A percentile compares a stretch with the other conserved stretches of the same genome.
Conservation (phyloP, 2,888 invertebrate species). For the Mesorhabditis spiculigera region DNA sequence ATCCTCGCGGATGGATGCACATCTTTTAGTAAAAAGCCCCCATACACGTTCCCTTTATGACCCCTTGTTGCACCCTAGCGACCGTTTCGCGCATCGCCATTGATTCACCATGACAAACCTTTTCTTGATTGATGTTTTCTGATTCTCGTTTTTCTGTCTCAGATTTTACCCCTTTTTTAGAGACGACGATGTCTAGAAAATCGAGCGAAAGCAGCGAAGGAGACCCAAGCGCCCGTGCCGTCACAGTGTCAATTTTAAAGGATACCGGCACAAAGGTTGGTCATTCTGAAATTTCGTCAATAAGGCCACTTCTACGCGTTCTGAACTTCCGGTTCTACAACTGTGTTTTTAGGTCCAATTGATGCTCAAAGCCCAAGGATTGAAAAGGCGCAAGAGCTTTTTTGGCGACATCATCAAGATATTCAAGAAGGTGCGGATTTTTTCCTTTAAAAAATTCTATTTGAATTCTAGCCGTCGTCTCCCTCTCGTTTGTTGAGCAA, state of each 20-base stretch:
- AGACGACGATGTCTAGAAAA: neutral
- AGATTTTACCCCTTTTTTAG: neutral
- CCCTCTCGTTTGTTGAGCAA: constrained; percentile 53
- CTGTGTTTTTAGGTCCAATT: constrained; percentile 33
- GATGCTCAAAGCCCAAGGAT: constrained; percentile 51
- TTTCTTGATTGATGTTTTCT: neutral
- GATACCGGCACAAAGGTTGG: constrained; percentile 48
- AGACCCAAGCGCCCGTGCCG: constrained; percentile 19
- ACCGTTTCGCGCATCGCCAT: no score
- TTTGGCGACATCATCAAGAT: constrained; percentile 38
- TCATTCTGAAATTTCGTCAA: constrained; percentile 1
- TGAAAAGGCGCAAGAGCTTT: constrained; percentile 45
- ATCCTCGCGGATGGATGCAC: no score
- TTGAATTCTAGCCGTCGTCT: constrained; percentile 38
- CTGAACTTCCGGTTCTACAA: neutral
- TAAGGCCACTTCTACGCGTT: neutral
- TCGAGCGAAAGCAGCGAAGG: constrained; percentile 14
- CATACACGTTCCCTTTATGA: no score
- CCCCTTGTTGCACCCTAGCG: no score
- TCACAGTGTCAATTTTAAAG: constrained; percentile 40
- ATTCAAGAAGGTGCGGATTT: constrained; percentile 42
- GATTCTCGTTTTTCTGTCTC: neutral
- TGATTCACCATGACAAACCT: neutral
- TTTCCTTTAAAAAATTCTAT: neutral
- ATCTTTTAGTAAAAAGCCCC: no score